These are phyloP conservation scores for Fundulus diaphanus DNA, from an alignment of 2,797 vertebrate species.

Conservation along the genomic window DNA sequence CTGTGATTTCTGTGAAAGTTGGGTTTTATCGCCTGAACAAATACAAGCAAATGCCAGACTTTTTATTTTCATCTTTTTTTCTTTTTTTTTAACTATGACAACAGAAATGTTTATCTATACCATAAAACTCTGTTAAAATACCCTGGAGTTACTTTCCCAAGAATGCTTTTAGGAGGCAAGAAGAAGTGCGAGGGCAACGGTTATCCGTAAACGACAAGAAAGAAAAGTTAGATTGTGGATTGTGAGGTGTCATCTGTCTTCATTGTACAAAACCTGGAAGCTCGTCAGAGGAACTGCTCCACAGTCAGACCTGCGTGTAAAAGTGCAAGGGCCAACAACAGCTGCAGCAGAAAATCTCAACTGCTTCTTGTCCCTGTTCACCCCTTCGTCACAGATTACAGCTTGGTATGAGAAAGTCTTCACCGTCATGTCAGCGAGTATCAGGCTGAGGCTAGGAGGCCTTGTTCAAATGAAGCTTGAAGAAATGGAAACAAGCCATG, in stretches of 20 bases:
- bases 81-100: neutral
- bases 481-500: conserved; percentile 59
- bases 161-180: neutral
- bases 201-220: conserved; percentile 21
- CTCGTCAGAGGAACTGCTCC: conserved; percentile 64
- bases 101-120: neutral
- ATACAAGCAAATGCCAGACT: neutral
- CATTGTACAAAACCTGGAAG: conserved; percentile 72
- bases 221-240: conserved; percentile 32
- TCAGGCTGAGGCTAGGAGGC: conserved; percentile 38
- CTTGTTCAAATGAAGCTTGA: conserved; percentile 31
- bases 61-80: neutral
- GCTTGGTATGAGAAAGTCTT: conserved; percentile 31
- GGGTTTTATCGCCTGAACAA: neutral
- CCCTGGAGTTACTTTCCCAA: neutral
- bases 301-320: conserved; percentile 44
- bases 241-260: conserved; percentile 42
- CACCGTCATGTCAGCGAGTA: conserved; percentile 40
- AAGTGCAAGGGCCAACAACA: conserved; percentile 32
- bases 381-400: conserved; percentile 28
- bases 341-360: conserved; percentile 32
- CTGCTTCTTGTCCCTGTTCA: conserved; percentile 63
- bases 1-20: neutral
- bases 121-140: neutral
- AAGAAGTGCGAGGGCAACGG: conserved; percentile 7